A percentile compares a stretch with the other conserved stretches of the same genome.
These are phyloP conservation scores for Hypercompe scribonia DNA, from an alignment of 2,888 invertebrate genomes.

Conservation along the genomic window DNA sequence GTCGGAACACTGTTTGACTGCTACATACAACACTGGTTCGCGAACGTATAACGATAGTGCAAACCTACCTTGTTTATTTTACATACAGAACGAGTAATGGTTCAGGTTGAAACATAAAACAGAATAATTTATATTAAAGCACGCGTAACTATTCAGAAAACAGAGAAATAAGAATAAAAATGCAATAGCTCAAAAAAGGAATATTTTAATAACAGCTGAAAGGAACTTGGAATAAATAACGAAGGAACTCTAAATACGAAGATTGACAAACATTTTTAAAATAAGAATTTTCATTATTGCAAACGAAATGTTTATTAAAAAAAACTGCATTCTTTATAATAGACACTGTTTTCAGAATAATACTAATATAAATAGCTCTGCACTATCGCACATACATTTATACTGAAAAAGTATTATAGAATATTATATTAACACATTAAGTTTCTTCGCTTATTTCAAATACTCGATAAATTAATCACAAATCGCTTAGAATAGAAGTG, in stretches of 20 bases:
- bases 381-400: slow-evolving; percentile 37
- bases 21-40: slow-evolving; percentile 46
- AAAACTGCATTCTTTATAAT: background rate
- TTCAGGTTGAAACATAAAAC: background rate
- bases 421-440: slow-evolving; percentile 23
- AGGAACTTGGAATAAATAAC: no score
- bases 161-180: background rate
- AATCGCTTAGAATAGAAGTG: slow-evolving; percentile 45
- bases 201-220: no score
- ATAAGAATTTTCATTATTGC: no score
- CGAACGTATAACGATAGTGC: slow-evolving; percentile 39
- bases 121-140: background rate
- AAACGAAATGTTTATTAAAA: background rate
- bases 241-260: no score
- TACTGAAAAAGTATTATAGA: slow-evolving; percentile 26
- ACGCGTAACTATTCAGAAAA: background rate
- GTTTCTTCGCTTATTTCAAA: slow-evolving; percentile 28
- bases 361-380: slow-evolving; percentile 22
- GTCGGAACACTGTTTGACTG: slow-evolving; percentile 59
- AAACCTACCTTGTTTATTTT: slow-evolving; percentile 19
- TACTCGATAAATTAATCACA: slow-evolving; percentile 33
- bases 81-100: background rate
- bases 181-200: no score
- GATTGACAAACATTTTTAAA: no score
- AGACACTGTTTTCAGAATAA: background rate